Conservation (phyloP, 2,113 vertebrate species). For the Hyla sarda region DNA sequence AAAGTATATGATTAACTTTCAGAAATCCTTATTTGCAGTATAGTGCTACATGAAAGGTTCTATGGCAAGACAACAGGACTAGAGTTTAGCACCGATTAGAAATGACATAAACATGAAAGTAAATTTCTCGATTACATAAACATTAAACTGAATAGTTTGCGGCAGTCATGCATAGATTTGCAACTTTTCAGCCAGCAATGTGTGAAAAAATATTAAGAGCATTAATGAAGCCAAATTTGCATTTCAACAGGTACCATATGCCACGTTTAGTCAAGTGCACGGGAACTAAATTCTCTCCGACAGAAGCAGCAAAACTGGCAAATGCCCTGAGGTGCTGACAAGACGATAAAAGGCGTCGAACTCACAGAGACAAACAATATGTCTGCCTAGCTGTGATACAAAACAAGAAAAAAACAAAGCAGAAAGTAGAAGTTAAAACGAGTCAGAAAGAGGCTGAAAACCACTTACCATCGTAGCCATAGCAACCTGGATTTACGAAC, state of each 20-base stretch:
- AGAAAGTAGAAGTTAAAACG: not conserved
- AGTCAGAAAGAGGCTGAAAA: slow-evolving; percentile 16
- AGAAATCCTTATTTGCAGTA: too few species aligned
- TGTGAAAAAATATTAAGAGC: slow-evolving; percentile 30
- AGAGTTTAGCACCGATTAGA: not conserved
- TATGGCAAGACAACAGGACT: not conserved
- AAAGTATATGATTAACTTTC: too few species aligned
- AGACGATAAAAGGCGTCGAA: not conserved
- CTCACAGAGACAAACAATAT: slow-evolving; percentile 9
- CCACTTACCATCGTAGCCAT: slow-evolving; percentile 44
- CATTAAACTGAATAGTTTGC: slow-evolving; percentile 22
- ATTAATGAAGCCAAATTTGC: slow-evolving; percentile 33
- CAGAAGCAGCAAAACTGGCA: slow-evolving; percentile 7
- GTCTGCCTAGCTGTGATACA: not conserved
- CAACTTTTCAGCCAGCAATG: slow-evolving; percentile 19
- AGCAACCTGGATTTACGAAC: slow-evolving; percentile 25
- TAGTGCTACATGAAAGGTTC: not conserved
- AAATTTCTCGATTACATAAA: not conserved
- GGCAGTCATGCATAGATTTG: not conserved
- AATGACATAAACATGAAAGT: not conserved
- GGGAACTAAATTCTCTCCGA: slow-evolving; percentile 35
- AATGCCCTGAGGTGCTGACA: slow-evolving; percentile 19
- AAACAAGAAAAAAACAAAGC: not conserved
- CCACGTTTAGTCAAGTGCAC: slow-evolving; percentile 11
- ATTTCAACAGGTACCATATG: slow-evolving; percentile 31